phyloP scores from a whole-genome alignment of 2,113 vertebrate species.

The Podarcis cretensis region DNA sequence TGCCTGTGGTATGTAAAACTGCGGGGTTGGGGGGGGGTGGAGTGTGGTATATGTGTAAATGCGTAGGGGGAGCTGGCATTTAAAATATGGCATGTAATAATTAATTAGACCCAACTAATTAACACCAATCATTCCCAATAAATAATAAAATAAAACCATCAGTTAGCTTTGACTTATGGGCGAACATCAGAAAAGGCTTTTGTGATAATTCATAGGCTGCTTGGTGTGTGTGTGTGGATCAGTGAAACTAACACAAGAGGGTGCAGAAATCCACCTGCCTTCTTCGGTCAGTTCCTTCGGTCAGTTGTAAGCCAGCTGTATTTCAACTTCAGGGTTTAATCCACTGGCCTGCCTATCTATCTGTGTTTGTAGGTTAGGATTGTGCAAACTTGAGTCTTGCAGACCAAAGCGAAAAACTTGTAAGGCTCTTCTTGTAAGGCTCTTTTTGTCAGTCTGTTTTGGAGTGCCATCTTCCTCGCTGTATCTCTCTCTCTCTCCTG shows the following conservation, averaged over 20 bases:
- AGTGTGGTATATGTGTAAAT: background rate
- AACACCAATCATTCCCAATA: slow-evolving; percentile 24
- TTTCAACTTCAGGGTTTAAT: background rate
- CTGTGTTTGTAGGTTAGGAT: background rate
- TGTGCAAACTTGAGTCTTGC: background rate
- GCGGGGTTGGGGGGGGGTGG: too few species aligned
- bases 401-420: background rate
- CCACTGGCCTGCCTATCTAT: background rate
- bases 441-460: background rate
- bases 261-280: background rate
- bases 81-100: slow-evolving; percentile 10
- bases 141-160: slow-evolving; percentile 30
- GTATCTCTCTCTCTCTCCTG: background rate
- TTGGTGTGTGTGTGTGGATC: background rate
- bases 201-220: background rate
- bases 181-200: background rate
- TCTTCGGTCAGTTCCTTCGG: background rate
- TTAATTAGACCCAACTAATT: slow-evolving; percentile 29
- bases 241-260: background rate
- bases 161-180: background rate
- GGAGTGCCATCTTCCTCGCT: background rate
- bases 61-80: background rate
- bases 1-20: slow-evolving; percentile 9
- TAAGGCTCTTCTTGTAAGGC: background rate
- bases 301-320: background rate